These are phyloP conservation scores for Mastigias papua DNA, from an alignment of 30 jellyfish, hydroid and myxozoan genomes.

Conservation along the genomic window DNA sequence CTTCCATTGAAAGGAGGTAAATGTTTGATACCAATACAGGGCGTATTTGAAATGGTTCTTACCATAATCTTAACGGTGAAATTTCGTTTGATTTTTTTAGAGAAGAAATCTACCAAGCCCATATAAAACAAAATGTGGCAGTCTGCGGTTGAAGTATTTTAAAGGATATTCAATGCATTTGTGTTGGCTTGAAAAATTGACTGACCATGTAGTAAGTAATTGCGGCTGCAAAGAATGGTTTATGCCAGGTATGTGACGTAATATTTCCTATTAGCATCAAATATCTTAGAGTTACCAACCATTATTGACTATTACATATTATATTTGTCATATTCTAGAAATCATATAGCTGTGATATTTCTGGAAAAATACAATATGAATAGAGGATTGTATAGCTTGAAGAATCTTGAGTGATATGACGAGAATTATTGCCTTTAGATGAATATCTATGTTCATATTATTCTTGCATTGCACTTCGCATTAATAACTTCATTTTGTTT, in stretches of 20 bases:
- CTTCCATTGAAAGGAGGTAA: too few species aligned
- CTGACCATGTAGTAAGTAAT: conserved; percentile 71
- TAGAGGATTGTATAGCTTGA: too few species aligned
- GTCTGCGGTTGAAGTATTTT: conserved; percentile 71
- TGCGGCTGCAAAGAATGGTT: conserved; percentile 88
- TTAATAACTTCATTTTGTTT: too few species aligned
- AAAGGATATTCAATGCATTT: conserved; percentile 80
- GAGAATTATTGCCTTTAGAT: too few species aligned
- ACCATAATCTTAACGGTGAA: neutral
- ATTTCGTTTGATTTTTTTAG: neutral
- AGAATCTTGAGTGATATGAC: too few species aligned
- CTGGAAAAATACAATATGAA: too few species aligned
- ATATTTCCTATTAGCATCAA: neutral
- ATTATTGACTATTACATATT: neutral
- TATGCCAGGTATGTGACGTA: conserved; percentile 77
- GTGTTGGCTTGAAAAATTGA: conserved; percentile 87
- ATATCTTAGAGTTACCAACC: neutral
- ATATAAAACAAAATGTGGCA: conserved; percentile 80
- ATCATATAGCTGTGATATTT: too few species aligned
- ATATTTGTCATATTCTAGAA: too few species aligned
- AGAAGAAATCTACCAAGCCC: conserved; percentile 71
- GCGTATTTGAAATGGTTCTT: too few species aligned
- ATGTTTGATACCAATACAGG: too few species aligned
- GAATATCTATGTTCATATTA: too few species aligned
- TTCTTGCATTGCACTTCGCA: too few species aligned